Evolutionary conservation across 2,113 vertebrate species (phyloP), one percentile per base, ranked within the genome.

Genomic region (Sinocyclocheilus grahami): DNA sequence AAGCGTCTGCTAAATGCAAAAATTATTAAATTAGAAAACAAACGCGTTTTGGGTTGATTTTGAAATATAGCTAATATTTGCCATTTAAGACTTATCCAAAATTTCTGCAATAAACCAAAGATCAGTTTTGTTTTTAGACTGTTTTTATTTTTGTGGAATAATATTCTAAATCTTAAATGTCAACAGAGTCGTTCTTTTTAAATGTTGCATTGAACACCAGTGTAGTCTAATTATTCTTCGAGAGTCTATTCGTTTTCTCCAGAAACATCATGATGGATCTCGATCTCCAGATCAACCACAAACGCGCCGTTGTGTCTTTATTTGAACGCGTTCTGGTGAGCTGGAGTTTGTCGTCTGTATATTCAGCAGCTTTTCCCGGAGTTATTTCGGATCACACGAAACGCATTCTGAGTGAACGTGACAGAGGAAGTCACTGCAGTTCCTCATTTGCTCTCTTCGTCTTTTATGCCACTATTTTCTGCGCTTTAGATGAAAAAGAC

Each of bases 301-400:
- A 46, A 16, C 5, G 33, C 78, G 9, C 58, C 12, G 78, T 24
- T 63, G 11, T 18, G n/a, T 27, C 37, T 42, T 46, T 14, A 39
- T 42, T 39, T 79, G 33, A 20, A 30, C 55, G 71, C 22, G 18
- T 6, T 14, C 11, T 80, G 20, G 24, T 7, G 5, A 24, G 13
- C 58, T 16, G 78, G 78, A 81, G 78, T 63, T 63, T 27, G 58
- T 37, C 55, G 58, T 22, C 33, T n/a, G 12, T n/a, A n/a, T 24
- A 46, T 62, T 79, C 33, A 42, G n/a, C 55, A 24, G 33, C 37
- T 24, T 80, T 63, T 81, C 58, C 78, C 13, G n/a, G 37, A 65
- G 78, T 81, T 81, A 81, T 81, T 81, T 81, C 60, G 58, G 58
- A 81, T 81, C 22, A 63, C 18, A 24, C 39, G 16, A 78, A 62